Base-by-base conservation (phyloP, 2,797 vertebrate genomes). In the Smutsia temminckii region DNA sequence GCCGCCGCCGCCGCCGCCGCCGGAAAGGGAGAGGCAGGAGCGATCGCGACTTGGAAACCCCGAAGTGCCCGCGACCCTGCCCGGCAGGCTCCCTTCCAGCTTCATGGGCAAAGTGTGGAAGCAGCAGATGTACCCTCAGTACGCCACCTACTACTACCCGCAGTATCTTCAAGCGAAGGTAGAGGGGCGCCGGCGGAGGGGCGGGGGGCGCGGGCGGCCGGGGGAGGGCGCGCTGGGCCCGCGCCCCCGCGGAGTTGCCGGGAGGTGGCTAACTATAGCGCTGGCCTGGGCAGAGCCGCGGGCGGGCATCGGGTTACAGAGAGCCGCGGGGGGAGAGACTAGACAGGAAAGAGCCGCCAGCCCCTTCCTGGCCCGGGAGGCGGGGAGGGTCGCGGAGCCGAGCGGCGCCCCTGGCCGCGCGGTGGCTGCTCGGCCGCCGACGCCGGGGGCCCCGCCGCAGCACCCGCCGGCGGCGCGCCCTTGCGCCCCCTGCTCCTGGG, bases 91-190 rank as follows among this genome's bases (percentile, higher is more conserved):
- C 97, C 97, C 98, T 98, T 98, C 97, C 98, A 98, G 98, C 99
- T 99, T 99, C 98, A 98, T 99, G 98, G 99, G 99, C 98, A 99
- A 99, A 98, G 98, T 99, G 98, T 99, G 98, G 98, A 99, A 99
- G 98, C 98, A 98, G 98, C 98, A 99, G 98, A 99, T 99, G 98
- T 99, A 99, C 99, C 99, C 99, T 98, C 99, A 99, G 98, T 99
- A 99, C 98, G 98, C 99, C 97, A 99, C 99, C 98, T 99, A 99
- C 98, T 99, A 98, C 98, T 99, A 98, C 98, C 99, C 99, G 96
- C 99, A 99, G 97, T 99, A 99, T 98, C 99, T 99, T 97, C 99
- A 99, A 97, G 98, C 98, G 66, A 99, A 99, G 98, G 99, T 99
- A 98, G 87, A 96, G 96, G 95, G 87, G 95, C 25, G 78, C 85